Evolutionary conservation across 2,113 vertebrate species (phyloP), one percentile per base, ranked within the genome.

Genomic region (Ameiurus melas): DNA sequence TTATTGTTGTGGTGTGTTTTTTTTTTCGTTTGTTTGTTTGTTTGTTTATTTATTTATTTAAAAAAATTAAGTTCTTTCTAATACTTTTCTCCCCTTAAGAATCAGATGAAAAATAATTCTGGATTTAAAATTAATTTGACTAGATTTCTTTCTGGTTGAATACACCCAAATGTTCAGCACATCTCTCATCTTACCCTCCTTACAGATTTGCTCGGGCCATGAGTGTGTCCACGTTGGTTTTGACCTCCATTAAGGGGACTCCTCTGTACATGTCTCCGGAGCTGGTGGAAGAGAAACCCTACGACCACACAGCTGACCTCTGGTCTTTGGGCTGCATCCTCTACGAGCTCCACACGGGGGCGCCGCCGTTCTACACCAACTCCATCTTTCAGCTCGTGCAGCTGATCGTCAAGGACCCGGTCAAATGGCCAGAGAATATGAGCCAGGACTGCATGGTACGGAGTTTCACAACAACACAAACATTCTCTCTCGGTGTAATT

Each of bases 231-330:
- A 99, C 98, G 0, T 93, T 99, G 93, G 98, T 99, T 91, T 93
- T 99, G 94, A 99, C 98, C 0, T 99, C 98, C 81, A 97, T 99
- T 93, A 99, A 99, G 92, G 98, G 98, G 84, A 99, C 98, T 0
- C 98, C 98, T 0, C 96, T 99, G 68, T 99, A 99, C 92, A 99
- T 99, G 98, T 97, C 97, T 71, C 98, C 98, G 9, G 98, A 99
- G 43, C 43, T 47, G 92, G 97, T 99, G 89, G 97, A 97, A 89
- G 98, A 99, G 91, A 96, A 94, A 87, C 98, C 98, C 0, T 99
- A 99, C 0, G 98, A 99, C 90, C 98, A 99, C 93, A 98, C 96
- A 0, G 96, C 98, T 0, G 98, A 99, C 92, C 95, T 99, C 36
- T 99, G 98, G 98, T 97, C 98, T 8, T 94, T 99, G 82, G 98